phyloP scores from a whole-genome alignment of 2,797 vertebrate genomes.

The Bufotes viridis region DNA sequence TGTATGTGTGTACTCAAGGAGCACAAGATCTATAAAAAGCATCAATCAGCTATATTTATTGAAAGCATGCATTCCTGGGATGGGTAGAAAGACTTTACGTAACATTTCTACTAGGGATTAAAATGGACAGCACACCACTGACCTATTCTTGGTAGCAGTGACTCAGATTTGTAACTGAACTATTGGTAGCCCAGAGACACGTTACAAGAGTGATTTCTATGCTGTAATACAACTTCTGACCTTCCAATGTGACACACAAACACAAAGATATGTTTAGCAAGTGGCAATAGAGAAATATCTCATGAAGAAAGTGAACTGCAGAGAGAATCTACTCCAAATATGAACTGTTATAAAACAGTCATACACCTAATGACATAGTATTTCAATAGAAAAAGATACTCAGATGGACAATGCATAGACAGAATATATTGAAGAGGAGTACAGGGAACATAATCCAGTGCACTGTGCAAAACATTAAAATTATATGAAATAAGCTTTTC shows the following conservation, averaged over 20 bases:
- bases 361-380: background rate
- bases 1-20: constrained; percentile 34
- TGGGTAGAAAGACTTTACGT: constrained; percentile 41
- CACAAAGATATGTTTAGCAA: constrained; percentile 3
- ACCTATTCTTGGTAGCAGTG: constrained; percentile 2
- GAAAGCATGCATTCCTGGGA: constrained; percentile 32
- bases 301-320: background rate
- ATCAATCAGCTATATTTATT: constrained; percentile 50
- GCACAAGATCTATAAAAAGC: constrained; percentile 48
- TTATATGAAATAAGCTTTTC: too few species aligned
- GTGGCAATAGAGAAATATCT: background rate
- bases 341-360: background rate
- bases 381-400: background rate
- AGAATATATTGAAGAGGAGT: background rate
- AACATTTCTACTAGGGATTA: constrained; percentile 43
- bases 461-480: background rate
- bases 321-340: background rate
- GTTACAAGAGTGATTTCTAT: constrained; percentile 1
- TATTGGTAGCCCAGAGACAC: constrained; percentile 1
- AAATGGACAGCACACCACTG: background rate
- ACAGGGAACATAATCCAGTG: background rate
- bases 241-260: background rate
- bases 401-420: background rate
- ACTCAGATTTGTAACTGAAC: constrained; percentile 2
- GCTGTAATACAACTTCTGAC: constrained; percentile 19